Conservation (phyloP, 1,140 invertebrate species). For the Chelonus insularis region DNA sequence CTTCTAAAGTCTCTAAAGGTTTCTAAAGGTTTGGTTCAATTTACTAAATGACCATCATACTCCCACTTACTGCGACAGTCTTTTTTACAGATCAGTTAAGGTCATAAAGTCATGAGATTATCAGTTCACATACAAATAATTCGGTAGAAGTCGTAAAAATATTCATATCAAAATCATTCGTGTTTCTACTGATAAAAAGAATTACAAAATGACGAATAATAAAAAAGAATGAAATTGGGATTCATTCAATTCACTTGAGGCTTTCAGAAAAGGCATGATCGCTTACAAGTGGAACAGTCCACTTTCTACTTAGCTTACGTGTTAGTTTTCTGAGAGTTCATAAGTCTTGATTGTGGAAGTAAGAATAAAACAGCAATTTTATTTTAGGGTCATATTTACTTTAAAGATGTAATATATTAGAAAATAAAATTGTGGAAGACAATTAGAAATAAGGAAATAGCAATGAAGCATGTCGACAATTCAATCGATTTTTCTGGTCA, state of each 20-base stretch:
- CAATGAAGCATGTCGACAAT: conserved; percentile 6
- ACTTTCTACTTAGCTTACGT: conserved; percentile 22
- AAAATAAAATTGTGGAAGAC: background rate
- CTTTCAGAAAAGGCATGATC: conserved; percentile 22
- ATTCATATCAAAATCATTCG: no score
- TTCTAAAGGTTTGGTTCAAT: no score
- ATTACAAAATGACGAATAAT: background rate
- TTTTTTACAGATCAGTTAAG: no score
- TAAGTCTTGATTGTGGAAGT: conserved; percentile 10
- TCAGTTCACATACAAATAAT: no score
- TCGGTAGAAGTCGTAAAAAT: no score
- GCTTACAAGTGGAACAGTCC: conserved; percentile 23
- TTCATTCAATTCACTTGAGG: conserved; percentile 3
- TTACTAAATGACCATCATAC: no score
- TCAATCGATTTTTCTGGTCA: conserved; percentile 15
- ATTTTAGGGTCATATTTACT: background rate
- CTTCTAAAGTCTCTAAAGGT: no score
- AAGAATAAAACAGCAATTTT: background rate
- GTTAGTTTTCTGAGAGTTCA: conserved; percentile 1
- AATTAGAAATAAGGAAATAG: background rate
- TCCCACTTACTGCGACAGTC: no score
- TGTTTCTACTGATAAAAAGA: no score
- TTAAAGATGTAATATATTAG: background rate
- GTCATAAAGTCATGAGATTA: no score
- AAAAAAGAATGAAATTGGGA: conserved; percentile 15